Base-by-base conservation (phyloP, 2,797 vertebrate species). In the Gila robusta region DNA sequence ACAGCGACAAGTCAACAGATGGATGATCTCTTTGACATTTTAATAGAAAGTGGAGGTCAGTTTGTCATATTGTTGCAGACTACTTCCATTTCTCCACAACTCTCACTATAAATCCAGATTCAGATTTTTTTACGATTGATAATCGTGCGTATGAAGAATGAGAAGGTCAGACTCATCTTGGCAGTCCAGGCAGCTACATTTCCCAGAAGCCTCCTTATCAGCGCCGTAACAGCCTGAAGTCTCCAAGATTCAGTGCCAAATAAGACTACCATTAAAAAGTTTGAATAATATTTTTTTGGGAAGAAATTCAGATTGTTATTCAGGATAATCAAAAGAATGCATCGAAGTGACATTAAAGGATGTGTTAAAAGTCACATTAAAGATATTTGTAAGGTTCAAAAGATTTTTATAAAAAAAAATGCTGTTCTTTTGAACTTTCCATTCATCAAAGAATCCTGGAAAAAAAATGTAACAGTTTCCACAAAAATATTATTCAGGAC, bases 11-110 rank as follows among this genome's bases (percentile, higher is more conserved):
- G 98, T 92, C 98, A 99, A 93, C 98, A 99, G 92, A 99, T 99
- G 98, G 98, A 99, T 16, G 98, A 99, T 92, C 95, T 99, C 90
- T 99, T 99, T 69, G 98, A 99, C 91, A 98, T 99, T 90, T 97
- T 99, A 88, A 99, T 99, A 92, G 97, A 99, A 93, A 99, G 97
- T 0, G 98, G 98, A 96, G 98, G 98, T 99, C 94, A 92, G 90
- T 73, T 84, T 23, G 28, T 52, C 26, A 78, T 52, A n/a, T 19
- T 76, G 7, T 17, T 66, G 41, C 32, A n/a, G 14, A 69, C 19
- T 37, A 37, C 41, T 54, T 54, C 6, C 26, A 62, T 35, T 67
- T 80, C 6, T 35, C 6, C n/a, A 17, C 39, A 62, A 37, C 54
- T 79, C 54, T 12, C 26, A 44, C 59, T 21, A 47, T n/a, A 41